Base-by-base conservation (phyloP, 2,888 invertebrate genomes). In the Calameuta pallipes region DNA sequence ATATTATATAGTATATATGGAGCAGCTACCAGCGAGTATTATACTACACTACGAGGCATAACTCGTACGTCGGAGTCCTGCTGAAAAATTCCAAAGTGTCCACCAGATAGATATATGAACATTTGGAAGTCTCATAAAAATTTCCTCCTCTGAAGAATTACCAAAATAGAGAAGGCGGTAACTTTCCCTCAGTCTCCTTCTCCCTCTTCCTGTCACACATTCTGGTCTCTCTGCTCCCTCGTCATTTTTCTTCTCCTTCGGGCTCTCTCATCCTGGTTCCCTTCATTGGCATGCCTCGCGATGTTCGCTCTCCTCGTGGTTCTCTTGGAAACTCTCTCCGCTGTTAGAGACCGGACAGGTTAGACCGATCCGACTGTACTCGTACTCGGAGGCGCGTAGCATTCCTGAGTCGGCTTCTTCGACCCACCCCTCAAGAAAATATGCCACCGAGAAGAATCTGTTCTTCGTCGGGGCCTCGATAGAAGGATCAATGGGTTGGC, bases 401-500 rank as follows among this genome's bases (percentile, higher is more conserved):
- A 89, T 89, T 89, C 88, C 88, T 84, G 81, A 83, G 85, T 83
- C 83, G 85, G 85, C 86, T 88, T 86, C 87, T 88, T 88, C 85
- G 84, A 83, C 84, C 77, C 80, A 80, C 79, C 80, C 82, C 82
- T 80, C 74, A 76, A 77, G 70, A 79, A 78, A 80, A 78, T 80
- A 78, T 80, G 82, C 81, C 81, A 82, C 80, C 81, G 82, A 82
- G 78, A 82, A 85, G 85, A 87, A 86, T 87, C 87, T 82, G 86
- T 86, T 85, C 85, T 81, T 84, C 83, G 83, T 82, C 83, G 84
- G 69, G 36, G 69, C 69, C 13, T 31, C 76, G 78, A 81, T 77
- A 80, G 83, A 80, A 83, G 83, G 87, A 89, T 89, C 90, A 88
- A 90, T 89, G 88, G 86, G 82, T 80, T 84, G 80, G 80, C 82